A percentile compares a stretch with the other conserved stretches of the same genome.
phyloP scores from a whole-genome alignment of 2,888 invertebrate species.

The Seira musarum region DNA sequence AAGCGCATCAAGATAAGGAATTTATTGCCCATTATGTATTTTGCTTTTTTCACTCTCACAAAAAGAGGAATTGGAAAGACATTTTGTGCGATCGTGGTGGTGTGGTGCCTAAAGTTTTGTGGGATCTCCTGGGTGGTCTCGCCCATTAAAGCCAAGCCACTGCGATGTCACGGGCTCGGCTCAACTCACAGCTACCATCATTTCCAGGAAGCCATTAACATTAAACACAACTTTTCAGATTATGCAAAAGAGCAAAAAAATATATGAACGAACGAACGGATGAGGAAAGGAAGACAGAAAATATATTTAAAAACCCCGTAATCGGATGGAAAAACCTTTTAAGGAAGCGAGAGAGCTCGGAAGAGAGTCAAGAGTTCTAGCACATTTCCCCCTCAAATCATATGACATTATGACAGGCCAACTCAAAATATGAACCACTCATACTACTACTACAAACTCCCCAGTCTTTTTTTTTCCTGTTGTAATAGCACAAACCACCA shows the following conservation, averaged over 20 bases:
- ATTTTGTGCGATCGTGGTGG: too few relatives aligned
- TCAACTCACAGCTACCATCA: constrained; percentile 14
- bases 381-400: background rate
- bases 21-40: constrained; percentile 22
- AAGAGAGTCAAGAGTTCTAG: background rate
- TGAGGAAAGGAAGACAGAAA: background rate
- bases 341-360: background rate
- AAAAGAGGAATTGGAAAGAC: too few relatives aligned
- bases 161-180: background rate
- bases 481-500: background rate
- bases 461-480: background rate
- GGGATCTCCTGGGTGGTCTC: constrained; percentile 12
- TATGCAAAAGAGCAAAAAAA: constrained; percentile 13
- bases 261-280: background rate
- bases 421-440: background rate
- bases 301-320: constrained; percentile 14
- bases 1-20: constrained; percentile 19
- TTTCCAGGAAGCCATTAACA: constrained; percentile 38
- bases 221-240: constrained; percentile 22
- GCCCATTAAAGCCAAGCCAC: constrained; percentile 4
- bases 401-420: background rate
- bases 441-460: too few relatives aligned
- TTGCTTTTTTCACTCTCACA: constrained; percentile 8
- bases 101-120: background rate
- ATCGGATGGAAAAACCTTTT: constrained; percentile 20